Percentiles rank a stretch among this genome's conserved stretches.
Conservation (phyloP, 1,140 invertebrate genomes). For the Lordiphosa clarofinis region DNA sequence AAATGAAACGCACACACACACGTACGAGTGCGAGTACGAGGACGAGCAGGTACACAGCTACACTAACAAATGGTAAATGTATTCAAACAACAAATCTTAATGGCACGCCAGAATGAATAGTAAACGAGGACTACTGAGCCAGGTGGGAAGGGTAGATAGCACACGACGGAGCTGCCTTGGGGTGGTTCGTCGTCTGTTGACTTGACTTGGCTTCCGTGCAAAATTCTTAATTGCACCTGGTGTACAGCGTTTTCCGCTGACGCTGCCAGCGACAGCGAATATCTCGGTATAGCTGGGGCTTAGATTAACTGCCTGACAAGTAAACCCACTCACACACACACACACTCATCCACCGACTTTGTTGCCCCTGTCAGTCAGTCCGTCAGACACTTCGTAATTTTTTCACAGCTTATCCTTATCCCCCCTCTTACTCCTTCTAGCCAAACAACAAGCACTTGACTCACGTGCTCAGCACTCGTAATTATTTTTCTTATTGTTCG, state of each 20-base stretch:
- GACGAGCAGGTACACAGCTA: constrained; percentile 13
- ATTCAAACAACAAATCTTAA: constrained; percentile 78
- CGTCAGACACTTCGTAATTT: constrained; percentile 54
- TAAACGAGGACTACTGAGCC: constrained; percentile 47
- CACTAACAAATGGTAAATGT: constrained; percentile 76
- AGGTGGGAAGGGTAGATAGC: constrained; percentile 30
- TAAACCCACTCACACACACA: constrained; percentile 52
- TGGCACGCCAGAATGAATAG: constrained; percentile 77
- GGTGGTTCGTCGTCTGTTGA: constrained; percentile 39
- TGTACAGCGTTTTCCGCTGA: constrained; percentile 72
- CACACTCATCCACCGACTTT: constrained; percentile 32
- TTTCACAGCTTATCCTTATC: constrained; percentile 61
- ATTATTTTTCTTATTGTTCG: constrained; percentile 77
- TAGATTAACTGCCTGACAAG: constrained; percentile 78
- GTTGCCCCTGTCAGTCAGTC: constrained; percentile 58
- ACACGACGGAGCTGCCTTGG: constrained; percentile 7
- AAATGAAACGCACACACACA: constrained; percentile 50
- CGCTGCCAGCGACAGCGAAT: constrained; percentile 36
- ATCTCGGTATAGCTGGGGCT: constrained; percentile 67
- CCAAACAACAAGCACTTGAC: constrained; percentile 43
- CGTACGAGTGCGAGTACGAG: constrained; percentile 2
- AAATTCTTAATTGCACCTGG: constrained; percentile 78
- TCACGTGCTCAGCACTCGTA: constrained; percentile 75
- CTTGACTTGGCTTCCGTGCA: constrained; percentile 75
- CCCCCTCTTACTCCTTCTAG: constrained; percentile 6